Evolutionary conservation across 2,888 invertebrate species (phyloP), one percentile per base, ranked within the genome.

Genomic region (Pollenia griseotomentosa): DNA sequence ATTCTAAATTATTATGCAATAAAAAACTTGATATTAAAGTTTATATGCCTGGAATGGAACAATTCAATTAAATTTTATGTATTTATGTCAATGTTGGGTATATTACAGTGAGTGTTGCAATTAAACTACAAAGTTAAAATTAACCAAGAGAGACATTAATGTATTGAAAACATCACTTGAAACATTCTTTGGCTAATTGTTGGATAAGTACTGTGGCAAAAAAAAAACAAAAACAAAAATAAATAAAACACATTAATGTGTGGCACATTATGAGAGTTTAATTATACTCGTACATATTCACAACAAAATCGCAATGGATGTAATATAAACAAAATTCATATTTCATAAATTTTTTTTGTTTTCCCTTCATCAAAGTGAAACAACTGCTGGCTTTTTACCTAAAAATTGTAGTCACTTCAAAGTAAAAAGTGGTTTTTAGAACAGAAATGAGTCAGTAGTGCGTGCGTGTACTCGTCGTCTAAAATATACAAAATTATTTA

Each of bases 401-500:
- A 40, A 48, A 61, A 71, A 71, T 16, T 11, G 8, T 57, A 79
- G 63, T 63, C 77, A 66, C 66, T 87, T 84, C 73, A 87, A 80
- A 81, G 77, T 63, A 44, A 66, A 83, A 81, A 77, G 80, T 84
- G 75, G 42, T 77, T 78, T 81, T 70, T 19, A 19, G 48, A 74
- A 65, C 10, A 51, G 42, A 82, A 70, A 75, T 83, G 63, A 74
- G 55, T 78, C 78, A 68, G 63, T 55, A 16, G 59, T 77, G 77
- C 44, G 77, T 78, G 74, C 70, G 75, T 80, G 80, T 79, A 66
- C 55, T 46, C 8, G 23, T 9, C 51, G n/a, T 44, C 63, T 23
- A 68, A 33, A 61, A n/a, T 42, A 83, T 51, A 80, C 48, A 44
- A 71, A 87, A 63, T 80, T 61, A 46, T 83, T 86, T 57, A 84